Evolutionary conservation across 2,888 invertebrate species (phyloP).

Genomic region (Drosophila lutescens): DNA sequence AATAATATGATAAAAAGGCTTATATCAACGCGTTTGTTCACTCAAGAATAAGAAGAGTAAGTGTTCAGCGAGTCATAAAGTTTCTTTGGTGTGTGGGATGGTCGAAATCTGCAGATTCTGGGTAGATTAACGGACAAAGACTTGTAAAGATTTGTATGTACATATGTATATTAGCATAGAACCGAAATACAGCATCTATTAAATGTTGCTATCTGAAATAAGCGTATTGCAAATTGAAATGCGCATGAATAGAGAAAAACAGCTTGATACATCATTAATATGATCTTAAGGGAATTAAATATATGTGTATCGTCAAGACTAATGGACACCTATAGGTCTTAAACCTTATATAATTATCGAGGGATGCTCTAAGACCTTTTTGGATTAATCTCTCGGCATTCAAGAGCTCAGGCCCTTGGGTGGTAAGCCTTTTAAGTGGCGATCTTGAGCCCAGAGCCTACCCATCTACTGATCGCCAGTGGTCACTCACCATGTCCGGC

Average conservation of each 20-base stretch:
- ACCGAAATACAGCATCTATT: not conserved
- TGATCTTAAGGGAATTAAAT: no score
- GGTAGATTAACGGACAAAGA: not conserved
- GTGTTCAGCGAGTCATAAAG: not conserved
- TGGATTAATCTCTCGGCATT: no score
- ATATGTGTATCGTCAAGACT: no score
- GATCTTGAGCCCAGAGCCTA: no score
- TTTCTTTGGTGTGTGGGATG: not conserved
- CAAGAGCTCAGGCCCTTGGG: no score
- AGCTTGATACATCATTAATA: no score
- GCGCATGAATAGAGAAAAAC: no score
- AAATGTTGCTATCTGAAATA: not conserved
- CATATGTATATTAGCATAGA: not conserved
- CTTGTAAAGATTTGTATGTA: not conserved
- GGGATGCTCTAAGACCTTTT: no score
- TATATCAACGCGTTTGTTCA: not conserved
- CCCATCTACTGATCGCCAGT: no score
- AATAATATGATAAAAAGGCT: not conserved
- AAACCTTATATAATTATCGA: no score
- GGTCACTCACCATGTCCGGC: conserved; percentile 86
- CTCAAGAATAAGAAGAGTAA: not conserved
- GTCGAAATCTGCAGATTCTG: not conserved
- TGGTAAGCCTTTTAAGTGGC: no score
- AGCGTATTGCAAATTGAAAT: not conserved
- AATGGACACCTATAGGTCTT: no score